phyloP scores from a whole-genome alignment of 2,888 invertebrate species.

The Leuctra nigra region DNA sequence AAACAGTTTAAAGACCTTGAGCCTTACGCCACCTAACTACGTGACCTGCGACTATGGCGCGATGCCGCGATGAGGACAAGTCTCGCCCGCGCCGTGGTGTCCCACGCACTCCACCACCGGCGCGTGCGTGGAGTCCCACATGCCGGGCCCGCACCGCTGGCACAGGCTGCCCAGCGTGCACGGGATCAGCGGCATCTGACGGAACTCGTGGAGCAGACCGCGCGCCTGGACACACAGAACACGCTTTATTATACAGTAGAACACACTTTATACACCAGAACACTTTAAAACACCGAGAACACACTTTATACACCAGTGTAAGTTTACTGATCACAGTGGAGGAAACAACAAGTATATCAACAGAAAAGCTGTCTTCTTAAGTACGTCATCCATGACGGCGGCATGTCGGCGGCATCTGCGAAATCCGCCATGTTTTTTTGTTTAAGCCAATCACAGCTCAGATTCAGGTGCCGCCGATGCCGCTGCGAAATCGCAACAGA shows the following conservation, averaged over 20 bases:
- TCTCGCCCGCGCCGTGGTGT: constrained; percentile 14
- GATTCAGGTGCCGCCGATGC: no score
- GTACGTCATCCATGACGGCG: not conserved
- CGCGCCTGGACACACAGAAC: constrained; percentile 61
- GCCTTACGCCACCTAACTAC: no score
- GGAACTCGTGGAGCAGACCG: constrained; percentile 83
- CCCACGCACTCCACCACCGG: constrained; percentile 70
- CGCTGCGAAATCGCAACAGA: no score
- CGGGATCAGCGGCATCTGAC: constrained; percentile 79
- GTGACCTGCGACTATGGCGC: no score
- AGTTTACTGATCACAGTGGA: no score
- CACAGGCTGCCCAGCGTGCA: constrained; percentile 85
- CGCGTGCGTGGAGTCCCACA: constrained; percentile 90
- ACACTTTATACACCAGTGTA: no score
- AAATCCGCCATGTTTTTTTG: no score
- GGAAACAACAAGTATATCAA: not conserved
- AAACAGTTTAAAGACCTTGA: no score
- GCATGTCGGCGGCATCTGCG: no score
- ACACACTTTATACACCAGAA: not conserved
- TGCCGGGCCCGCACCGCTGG: constrained; percentile 83
- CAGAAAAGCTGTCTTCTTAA: no score
- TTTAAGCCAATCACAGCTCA: no score
- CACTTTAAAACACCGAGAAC: not conserved
- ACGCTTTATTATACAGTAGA: not conserved
- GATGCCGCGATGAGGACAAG: constrained; percentile 21